Evolutionary conservation across 2,113 vertebrate species (phyloP), one percentile per base, ranked within the genome.

Genomic region (Cnemophilus loriae): DNA sequence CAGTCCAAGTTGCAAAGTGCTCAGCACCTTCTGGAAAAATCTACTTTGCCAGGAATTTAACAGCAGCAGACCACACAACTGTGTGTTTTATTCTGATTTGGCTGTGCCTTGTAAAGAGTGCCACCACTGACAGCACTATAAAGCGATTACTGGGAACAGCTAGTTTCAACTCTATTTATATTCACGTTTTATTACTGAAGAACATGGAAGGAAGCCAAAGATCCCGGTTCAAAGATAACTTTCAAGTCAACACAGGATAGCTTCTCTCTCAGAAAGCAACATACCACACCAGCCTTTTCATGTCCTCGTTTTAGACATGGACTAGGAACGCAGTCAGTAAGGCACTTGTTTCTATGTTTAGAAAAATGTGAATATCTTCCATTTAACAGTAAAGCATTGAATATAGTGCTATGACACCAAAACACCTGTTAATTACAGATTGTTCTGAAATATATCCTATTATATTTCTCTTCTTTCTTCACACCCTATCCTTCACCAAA

Each of bases 381-480:
- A 90, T 93, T 96, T 96, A 94, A 84, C 64, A 93, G 84, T 63
- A 96, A 96, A 96, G 92, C 39, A 81, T 12, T 86, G 87, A 95
- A 94, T 96, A 96, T 52, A 93, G 85, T 80, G 47, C 85, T 88
- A 53, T 77, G 91, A 96, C 93, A 96, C 81, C 89, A 95, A 95
- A 91, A 89, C 87, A 97, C 95, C 95, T 96, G 87, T 92, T 96
- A 91, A 97, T 95, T 96, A 69, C 93, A 96, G 96, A 95, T 84
- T 96, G 95, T 95, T 95, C 84, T 94, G 79, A 94, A 97, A 91
- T 82, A 91, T 3, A 11, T 44, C 67, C 81, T 96, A 94, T 97
- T 95, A 93, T 92, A 91, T 94, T 96, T 93, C 91, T 55, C 87
- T 68, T 94, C 83, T 92, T 95, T 92, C 91, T 95, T 95, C 87